Conservation (phyloP, 2,797 vertebrate species). For the Heterohyrax brucei region DNA sequence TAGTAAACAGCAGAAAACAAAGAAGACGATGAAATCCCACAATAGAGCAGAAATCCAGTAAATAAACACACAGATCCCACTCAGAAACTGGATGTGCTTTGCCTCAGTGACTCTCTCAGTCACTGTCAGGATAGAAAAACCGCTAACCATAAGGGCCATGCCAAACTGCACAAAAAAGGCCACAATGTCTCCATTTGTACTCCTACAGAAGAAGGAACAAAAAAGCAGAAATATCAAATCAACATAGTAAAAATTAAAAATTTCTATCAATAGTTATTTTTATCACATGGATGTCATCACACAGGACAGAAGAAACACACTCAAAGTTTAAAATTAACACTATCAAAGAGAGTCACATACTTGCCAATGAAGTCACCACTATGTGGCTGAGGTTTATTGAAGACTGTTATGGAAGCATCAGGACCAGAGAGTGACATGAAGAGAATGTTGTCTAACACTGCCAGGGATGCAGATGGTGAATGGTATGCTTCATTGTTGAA, state of each 20-base stretch:
- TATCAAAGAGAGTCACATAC: constrained; percentile 57
- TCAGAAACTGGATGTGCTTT: constrained; percentile 97
- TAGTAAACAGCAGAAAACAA: constrained; percentile 95
- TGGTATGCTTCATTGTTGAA: constrained; percentile 98
- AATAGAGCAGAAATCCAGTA: constrained; percentile 98
- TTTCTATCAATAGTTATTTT: constrained; percentile 33
- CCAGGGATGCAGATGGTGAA: constrained; percentile 94
- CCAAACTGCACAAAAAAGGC: constrained; percentile 97
- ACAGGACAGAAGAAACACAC: background rate
- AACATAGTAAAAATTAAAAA: constrained; percentile 49
- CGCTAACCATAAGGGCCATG: constrained; percentile 97
- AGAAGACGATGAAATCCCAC: constrained; percentile 97
- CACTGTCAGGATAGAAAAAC: constrained; percentile 96
- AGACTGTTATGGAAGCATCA: constrained; percentile 94
- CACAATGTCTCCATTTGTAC: constrained; percentile 93
- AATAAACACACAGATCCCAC: constrained; percentile 95
- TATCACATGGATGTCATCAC: background rate
- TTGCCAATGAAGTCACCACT: constrained; percentile 90
- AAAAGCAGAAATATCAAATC: constrained; percentile 32
- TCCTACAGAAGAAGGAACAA: constrained; percentile 86
- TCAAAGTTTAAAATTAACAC: constrained; percentile 18
- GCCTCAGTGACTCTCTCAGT: constrained; percentile 95
- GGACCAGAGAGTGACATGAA: constrained; percentile 93
- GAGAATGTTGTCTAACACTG: constrained; percentile 95
- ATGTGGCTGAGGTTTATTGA: constrained; percentile 96